Percentiles rank a stretch among this genome's conserved stretches.
These are phyloP conservation scores for Eumeta japonica DNA, from an alignment of 1,140 invertebrate species.

Conservation along the genomic window DNA sequence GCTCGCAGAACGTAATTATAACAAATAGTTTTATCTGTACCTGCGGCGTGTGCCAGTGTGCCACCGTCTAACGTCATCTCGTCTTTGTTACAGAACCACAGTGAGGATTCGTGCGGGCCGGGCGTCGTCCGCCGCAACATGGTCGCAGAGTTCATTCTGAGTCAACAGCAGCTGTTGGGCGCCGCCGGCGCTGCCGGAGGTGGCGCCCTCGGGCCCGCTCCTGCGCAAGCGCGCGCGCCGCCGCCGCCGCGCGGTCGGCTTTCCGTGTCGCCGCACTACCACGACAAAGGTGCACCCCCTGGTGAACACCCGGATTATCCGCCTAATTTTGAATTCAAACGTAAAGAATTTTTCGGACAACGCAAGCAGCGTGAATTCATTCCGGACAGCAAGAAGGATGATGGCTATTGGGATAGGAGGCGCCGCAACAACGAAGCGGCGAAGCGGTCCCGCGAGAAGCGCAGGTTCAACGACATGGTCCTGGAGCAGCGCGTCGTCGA, in stretches of 20 bases:
- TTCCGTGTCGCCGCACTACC: conserved; percentile 44
- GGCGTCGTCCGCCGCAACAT: conserved; percentile 69
- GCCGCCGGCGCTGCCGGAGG: conserved; percentile 22
- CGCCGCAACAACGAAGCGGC: conserved; percentile 95
- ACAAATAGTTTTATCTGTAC: conserved; percentile 12
- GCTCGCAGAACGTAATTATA: not conserved
- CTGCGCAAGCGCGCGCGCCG: conserved; percentile 20
- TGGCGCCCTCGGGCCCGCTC: conserved; percentile 31
- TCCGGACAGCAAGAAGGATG: conserved; percentile 95
- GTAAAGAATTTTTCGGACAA: conserved; percentile 80
- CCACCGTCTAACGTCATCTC: too few relatives aligned
- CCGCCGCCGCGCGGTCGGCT: conserved; percentile 36
- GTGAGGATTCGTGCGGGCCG: conserved; percentile 49
- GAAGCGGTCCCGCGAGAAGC: conserved; percentile 90
- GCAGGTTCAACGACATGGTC: conserved; percentile 95
- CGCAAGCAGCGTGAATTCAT: conserved; percentile 95
- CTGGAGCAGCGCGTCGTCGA: conserved; percentile 91
- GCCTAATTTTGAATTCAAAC: conserved; percentile 60
- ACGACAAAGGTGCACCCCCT: conserved; percentile 40
- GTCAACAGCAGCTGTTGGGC: conserved; percentile 65
- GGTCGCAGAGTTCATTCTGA: conserved; percentile 80
- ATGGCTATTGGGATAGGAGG: conserved; percentile 94
- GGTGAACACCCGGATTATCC: conserved; percentile 43
- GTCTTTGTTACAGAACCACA: conserved; percentile 55
- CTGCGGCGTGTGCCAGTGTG: too few relatives aligned